Conservation (phyloP, 2,888 invertebrate species). For the Argyresthia goedartella region DNA sequence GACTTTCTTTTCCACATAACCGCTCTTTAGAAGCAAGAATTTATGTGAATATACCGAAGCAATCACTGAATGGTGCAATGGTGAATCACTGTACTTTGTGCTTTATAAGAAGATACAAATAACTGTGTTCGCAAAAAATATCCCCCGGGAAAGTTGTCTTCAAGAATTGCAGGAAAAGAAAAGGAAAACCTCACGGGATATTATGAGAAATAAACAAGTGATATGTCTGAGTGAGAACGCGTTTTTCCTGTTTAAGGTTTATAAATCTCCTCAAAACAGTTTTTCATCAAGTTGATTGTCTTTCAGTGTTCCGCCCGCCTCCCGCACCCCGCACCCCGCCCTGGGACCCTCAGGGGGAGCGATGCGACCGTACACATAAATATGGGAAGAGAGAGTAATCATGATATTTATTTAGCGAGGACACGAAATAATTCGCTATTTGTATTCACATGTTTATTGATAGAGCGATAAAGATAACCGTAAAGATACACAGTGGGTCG, state of each 20-base stretch:
- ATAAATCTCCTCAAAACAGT: slow-evolving; percentile 15
- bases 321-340: slow-evolving; percentile 3
- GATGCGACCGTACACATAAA: neutral
- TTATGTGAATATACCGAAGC: neutral
- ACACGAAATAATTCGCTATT: neutral
- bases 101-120: neutral
- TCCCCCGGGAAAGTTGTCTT: neutral
- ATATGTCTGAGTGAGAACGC: neutral
- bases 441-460: neutral
- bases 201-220: slow-evolving; percentile 3
- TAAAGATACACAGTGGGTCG: too few species aligned
- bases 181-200: neutral
- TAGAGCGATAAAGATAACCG: too few species aligned
- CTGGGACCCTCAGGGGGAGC: neutral
- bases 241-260: slow-evolving; percentile 1
- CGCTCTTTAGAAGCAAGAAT: too few species aligned
- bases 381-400: neutral
- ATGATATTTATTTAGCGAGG: neutral
- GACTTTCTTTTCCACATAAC: too few species aligned
- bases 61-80: neutral
- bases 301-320: slow-evolving; percentile 12
- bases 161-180: neutral
- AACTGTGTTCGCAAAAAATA: neutral
- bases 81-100: too few species aligned
- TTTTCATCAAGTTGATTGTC: slow-evolving; percentile 28